phyloP scores from a whole-genome alignment of 1,140 invertebrate genomes.

The Gerris buenoi region DNA sequence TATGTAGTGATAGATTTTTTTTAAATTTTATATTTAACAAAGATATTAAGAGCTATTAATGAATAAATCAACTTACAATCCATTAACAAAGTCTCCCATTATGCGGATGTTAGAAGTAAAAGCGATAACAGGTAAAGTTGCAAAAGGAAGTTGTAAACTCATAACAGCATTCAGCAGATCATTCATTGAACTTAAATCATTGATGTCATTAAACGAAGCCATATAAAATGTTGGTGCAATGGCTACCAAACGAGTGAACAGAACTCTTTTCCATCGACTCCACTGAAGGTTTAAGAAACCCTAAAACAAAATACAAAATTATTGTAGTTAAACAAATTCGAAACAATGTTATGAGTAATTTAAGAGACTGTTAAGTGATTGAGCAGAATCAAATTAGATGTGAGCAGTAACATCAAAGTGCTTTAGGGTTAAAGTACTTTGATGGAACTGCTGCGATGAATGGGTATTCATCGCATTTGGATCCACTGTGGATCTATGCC shows the following conservation, averaged over 20 bases:
- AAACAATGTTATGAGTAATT: no score
- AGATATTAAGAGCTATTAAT: constrained; percentile 5
- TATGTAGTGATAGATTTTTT: constrained; percentile 4
- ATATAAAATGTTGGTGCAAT: constrained; percentile 77
- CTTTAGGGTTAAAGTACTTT: no score
- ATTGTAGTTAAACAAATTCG: no score
- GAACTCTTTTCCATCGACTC: constrained; percentile 75
- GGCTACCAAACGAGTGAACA: constrained; percentile 72
- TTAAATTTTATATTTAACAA: constrained; percentile 11
- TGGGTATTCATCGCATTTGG: no score
- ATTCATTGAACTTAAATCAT: constrained; percentile 68
- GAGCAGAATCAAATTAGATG: no score
- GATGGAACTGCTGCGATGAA: no score
- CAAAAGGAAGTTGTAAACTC: constrained; percentile 70
- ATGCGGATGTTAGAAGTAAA: constrained; percentile 66
- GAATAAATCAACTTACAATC: constrained; percentile 36
- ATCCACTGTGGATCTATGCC: no score
- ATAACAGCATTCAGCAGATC: constrained; percentile 82
- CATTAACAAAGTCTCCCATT: constrained; percentile 73
- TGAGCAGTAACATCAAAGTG: no score
- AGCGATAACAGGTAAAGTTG: constrained; percentile 70
- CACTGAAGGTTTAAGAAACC: constrained; percentile 80
- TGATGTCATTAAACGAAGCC: constrained; percentile 55
- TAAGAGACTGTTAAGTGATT: no score
- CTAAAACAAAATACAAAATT: constrained; percentile 30